Evolutionary conservation across 2,797 vertebrate genomes (phyloP).

Genomic region (Enteromius fasciolatus): DNA sequence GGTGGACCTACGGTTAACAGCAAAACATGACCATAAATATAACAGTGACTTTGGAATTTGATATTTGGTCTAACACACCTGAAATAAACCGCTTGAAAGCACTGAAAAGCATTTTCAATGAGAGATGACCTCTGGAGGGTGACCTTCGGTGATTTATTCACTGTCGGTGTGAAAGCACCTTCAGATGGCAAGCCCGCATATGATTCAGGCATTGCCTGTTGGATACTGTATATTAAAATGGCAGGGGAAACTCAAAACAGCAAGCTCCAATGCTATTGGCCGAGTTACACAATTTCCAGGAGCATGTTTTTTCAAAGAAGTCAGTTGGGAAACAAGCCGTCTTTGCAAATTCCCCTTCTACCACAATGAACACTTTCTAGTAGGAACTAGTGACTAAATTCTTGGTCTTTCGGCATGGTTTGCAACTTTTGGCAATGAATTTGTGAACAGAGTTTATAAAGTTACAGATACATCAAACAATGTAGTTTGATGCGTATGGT

Average conservation of each 20-base stretch:
- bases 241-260: neutral
- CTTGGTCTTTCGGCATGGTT: neutral
- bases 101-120: neutral
- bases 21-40: slow-evolving; percentile 3
- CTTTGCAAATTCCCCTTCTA: neutral
- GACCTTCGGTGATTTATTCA: neutral
- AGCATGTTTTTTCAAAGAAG: neutral
- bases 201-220: neutral
- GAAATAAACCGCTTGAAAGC: neutral
- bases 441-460: neutral
- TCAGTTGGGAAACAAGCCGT: neutral
- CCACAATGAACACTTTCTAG: neutral
- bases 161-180: neutral
- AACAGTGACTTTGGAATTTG: neutral
- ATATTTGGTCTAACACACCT: neutral
- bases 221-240: neutral
- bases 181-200: neutral
- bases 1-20: neutral
- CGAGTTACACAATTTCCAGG: neutral
- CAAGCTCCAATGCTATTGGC: neutral
- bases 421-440: neutral
- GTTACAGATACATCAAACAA: neutral
- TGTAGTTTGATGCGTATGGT: neutral
- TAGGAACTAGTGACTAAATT: neutral
- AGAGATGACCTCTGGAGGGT: neutral